Percentiles rank a stretch among this genome's conserved stretches.
These are phyloP conservation scores for Apamea sordens DNA, from an alignment of 2,888 invertebrate species.

Conservation along the genomic window DNA sequence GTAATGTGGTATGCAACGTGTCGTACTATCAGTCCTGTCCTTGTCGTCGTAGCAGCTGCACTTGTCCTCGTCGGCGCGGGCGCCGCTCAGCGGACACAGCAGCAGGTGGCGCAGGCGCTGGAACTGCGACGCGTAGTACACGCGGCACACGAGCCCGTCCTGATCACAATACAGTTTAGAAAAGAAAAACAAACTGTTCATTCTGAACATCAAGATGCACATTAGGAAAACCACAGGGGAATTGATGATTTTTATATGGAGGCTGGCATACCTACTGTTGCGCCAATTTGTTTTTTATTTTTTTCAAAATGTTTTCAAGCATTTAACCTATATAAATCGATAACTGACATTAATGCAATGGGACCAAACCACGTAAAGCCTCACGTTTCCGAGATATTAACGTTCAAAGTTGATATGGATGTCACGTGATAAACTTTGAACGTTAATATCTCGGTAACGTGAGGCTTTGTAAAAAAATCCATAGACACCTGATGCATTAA, in stretches of 20 bases:
- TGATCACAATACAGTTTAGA: constrained; percentile 47
- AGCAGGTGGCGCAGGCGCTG: constrained; percentile 92
- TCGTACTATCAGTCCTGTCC: constrained; percentile 66
- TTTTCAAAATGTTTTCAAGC: no score
- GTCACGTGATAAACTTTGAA: no score
- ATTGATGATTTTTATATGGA: no score
- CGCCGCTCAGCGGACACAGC: constrained; percentile 75
- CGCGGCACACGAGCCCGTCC: constrained; percentile 96
- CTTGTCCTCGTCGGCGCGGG: constrained; percentile 29
- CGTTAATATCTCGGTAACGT: no score
- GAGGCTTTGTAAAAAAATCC: not conserved
- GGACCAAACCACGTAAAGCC: no score
- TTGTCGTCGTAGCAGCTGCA: constrained; percentile 76
- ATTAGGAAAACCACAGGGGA: not conserved
- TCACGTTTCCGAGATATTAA: no score
- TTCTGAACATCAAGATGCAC: not conserved
- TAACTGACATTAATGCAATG: no score
- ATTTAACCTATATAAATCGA: no score
- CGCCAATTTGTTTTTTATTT: no score
- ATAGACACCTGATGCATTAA: not conserved
- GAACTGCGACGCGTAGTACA: constrained; percentile 98
- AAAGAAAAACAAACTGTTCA: not conserved
- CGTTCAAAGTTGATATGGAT: no score
- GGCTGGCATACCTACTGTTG: no score
- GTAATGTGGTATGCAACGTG: not conserved